Conservation (phyloP, 1,140 invertebrate species). For the Latrodectus geometricus region DNA sequence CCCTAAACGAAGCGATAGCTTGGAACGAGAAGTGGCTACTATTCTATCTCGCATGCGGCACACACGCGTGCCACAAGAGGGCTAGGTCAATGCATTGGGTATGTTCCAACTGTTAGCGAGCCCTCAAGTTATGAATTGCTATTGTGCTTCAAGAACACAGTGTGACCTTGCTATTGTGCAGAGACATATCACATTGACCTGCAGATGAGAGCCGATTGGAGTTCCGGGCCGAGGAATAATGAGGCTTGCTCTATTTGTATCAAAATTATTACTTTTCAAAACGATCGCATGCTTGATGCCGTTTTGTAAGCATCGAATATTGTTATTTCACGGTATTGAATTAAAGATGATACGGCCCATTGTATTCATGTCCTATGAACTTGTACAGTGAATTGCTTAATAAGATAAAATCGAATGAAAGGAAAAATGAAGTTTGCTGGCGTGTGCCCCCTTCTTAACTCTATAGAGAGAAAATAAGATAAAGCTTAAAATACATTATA, state of each 20-base stretch:
- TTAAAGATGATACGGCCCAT: conserved; percentile 25
- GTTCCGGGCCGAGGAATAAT: conserved; percentile 48
- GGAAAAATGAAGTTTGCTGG: neutral
- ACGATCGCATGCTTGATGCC: conserved; percentile 10
- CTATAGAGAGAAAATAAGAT: neutral
- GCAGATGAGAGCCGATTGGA: conserved; percentile 35
- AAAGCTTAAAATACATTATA: neutral
- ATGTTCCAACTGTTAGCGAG: conserved; percentile 34
- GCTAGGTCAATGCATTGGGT: conserved; percentile 47
- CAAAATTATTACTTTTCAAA: conserved; percentile 41
- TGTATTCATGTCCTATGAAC: conserved; percentile 9
- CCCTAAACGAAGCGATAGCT: conserved; percentile 45
- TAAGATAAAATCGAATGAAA: conserved; percentile 11
- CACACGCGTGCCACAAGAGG: conserved; percentile 40
- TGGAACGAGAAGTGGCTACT: conserved; percentile 47
- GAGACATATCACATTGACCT: conserved; percentile 58
- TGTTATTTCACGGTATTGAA: conserved; percentile 9
- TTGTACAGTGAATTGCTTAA: conserved; percentile 3
- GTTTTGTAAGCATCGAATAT: conserved; percentile 41
- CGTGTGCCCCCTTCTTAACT: neutral
- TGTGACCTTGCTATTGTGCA: conserved; percentile 58
- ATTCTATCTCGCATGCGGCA: conserved; percentile 33
- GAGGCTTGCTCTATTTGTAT: conserved; percentile 52
- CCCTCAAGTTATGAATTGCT: conserved; percentile 44
- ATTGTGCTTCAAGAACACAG: conserved; percentile 41